Evolutionary conservation across 92 coral and sea anemone genomes (phyloP).

Genomic region (Micromussa lordhowensis): DNA sequence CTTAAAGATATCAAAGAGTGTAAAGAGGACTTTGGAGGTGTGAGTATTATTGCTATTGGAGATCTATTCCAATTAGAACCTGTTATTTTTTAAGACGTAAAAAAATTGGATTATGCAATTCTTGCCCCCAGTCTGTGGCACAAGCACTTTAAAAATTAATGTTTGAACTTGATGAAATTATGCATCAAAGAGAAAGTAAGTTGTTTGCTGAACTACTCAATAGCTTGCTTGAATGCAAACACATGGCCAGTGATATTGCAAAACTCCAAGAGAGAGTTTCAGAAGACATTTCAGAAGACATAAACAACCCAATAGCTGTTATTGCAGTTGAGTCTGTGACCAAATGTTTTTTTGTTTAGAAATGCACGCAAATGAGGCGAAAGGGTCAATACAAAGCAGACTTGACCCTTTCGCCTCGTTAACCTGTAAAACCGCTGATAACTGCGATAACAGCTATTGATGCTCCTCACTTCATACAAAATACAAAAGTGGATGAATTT

Average conservation of each 20-base stretch:
- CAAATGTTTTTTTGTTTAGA: no score
- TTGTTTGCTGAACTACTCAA: conserved; percentile 62
- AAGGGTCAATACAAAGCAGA: no score
- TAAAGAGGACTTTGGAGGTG: background rate
- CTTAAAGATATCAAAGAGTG: conserved; percentile 42
- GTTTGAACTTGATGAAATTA: conserved; percentile 46
- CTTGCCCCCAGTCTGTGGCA: conserved; percentile 38
- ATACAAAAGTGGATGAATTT: conserved; percentile 8
- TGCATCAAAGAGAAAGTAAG: conserved; percentile 70
- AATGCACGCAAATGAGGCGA: no score
- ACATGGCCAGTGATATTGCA: conserved; percentile 30
- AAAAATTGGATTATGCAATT: conserved; percentile 58
- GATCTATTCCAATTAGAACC: conserved; percentile 54
- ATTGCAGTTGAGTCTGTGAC: no score
- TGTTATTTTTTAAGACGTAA: conserved; percentile 58
- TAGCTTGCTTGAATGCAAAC: conserved; percentile 42
- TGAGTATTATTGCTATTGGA: conserved; percentile 54
- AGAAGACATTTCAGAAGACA: conserved; percentile 37
- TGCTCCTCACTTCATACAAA: conserved; percentile 32
- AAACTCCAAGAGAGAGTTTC: conserved; percentile 19
- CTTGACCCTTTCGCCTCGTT: no score
- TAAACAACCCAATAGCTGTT: conserved; percentile 1
- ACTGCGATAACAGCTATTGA: no score
- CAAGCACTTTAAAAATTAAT: conserved; percentile 36
- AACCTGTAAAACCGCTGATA: no score